A percentile compares a stretch with the other conserved stretches of the same genome.
Conservation (phyloP, 64 coral and sea anemone species). For the Pocillopora damicornis region DNA sequence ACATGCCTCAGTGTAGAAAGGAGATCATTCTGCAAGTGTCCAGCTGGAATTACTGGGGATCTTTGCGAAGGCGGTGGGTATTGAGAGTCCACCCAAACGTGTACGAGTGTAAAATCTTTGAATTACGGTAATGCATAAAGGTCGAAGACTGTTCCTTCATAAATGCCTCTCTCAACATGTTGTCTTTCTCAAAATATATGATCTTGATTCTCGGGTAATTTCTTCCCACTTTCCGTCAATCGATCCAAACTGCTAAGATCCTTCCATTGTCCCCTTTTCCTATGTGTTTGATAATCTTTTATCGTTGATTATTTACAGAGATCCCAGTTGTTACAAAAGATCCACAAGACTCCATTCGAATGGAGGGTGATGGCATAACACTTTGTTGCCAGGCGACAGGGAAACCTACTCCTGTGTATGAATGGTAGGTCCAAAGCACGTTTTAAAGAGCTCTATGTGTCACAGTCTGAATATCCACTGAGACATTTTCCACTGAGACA, state of each 20-base stretch:
- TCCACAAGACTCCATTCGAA: neutral
- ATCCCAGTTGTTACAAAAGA: neutral
- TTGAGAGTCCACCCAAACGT: neutral
- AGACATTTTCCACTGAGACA: neutral
- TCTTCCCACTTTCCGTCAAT: neutral
- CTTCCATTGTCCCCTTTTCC: neutral
- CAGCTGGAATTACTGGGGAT: neutral
- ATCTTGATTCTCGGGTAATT: no score
- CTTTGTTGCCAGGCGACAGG: neutral
- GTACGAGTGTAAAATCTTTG: no score
- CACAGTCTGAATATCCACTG: neutral
- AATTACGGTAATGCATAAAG: no score
- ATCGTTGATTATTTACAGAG: neutral
- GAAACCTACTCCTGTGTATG: neutral
- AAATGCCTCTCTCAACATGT: no score
- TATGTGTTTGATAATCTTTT: neutral
- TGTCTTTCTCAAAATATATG: no score
- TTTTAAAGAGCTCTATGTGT: neutral
- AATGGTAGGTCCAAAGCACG: neutral
- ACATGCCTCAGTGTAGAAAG: neutral
- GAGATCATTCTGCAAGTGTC: neutral
- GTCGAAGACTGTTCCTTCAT: no score
- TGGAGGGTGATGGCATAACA: neutral
- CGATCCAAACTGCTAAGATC: neutral
- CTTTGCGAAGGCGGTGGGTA: conserved; percentile 1